Evolutionary conservation across 2,888 invertebrate genomes (phyloP), one percentile per base, ranked within the genome.

Genomic region (Lasius fuliginosus): DNA sequence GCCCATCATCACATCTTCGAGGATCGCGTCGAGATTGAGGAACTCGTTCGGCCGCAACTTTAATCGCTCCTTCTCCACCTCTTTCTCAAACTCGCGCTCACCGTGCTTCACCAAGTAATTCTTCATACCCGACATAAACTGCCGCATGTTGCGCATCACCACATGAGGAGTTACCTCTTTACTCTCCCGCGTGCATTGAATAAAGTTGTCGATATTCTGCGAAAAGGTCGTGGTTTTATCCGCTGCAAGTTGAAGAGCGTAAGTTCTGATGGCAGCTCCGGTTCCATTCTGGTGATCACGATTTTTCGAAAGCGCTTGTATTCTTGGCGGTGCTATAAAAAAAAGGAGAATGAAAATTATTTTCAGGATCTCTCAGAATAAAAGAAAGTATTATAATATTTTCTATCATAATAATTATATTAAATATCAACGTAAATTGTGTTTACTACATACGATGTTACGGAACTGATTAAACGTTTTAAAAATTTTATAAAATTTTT

Each of bases 41-140:
- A 99, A 99, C 95, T 99, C 99, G 86, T 98, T 98, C 3, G 98
- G 96, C 94, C 98, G 98, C 83, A 99, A 96, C 96, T 98, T 98
- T 81, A 96, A 96, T 88, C 98, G 96, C 94, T 98, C 98, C 92
- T 97, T 96, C 94, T 99, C 98, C 67, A 99, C 98, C 94, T 99
- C 97, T 91, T 97, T 97, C 93, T 98, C 98, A 94, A 99, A 98
- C 91, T 98, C 98, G 86, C 98, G 97, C 94, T 99, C 99, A 27
- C 99, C 99, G 92, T 99, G 98, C 93, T 99, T 99, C 49, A 99
- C 98, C 85, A 99, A 96, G 95, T 99, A 99, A 95, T 99, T 99
- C 95, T 99, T 99, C 97, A 99, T 99, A 82, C 99, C 99, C 23
- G 98, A 99, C 98, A 99, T 99, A 94, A 99, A 99, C 95, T 99